Percentiles rank a stretch among this genome's conserved stretches.
These are phyloP conservation scores for Mythimna albipuncta DNA, from an alignment of 2,888 invertebrate genomes.

Conservation along the genomic window DNA sequence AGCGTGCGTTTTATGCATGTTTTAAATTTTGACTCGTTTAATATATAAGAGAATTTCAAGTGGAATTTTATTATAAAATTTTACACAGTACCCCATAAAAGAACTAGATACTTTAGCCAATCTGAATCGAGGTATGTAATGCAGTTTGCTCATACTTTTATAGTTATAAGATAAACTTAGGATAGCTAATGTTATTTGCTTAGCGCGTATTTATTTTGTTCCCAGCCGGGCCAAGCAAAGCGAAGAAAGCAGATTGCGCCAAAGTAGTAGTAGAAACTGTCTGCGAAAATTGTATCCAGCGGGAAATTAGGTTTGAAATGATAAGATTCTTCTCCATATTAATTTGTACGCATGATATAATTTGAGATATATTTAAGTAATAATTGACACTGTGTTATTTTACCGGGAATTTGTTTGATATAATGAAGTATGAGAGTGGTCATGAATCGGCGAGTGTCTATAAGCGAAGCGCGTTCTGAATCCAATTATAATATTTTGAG, in stretches of 20 bases:
- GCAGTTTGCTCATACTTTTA: constrained; percentile 38
- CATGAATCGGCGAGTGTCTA: constrained; percentile 62
- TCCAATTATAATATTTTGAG: constrained; percentile 56
- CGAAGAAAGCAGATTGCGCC: constrained; percentile 73
- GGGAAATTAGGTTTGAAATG: constrained; percentile 82
- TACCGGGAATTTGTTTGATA: constrained; percentile 36
- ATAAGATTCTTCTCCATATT: constrained; percentile 70
- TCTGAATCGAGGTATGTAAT: no score
- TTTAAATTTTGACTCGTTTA: no score
- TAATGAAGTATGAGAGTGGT: constrained; percentile 50
- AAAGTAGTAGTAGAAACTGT: constrained; percentile 69
- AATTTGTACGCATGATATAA: constrained; percentile 74
- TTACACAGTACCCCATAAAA: no score
- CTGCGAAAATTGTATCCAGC: constrained; percentile 81
- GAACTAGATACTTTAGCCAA: no score
- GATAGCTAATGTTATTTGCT: constrained; percentile 80
- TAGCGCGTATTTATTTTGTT: constrained; percentile 86
- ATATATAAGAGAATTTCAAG: no score
- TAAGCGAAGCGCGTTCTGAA: constrained; percentile 61
- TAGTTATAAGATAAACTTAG: constrained; percentile 43
- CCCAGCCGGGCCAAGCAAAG: constrained; percentile 84
- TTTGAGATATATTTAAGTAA: constrained; percentile 58
- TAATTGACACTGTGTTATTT: constrained; percentile 45
- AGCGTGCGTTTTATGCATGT: no score
- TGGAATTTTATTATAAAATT: no score